Evolutionary conservation across 2,888 invertebrate species (phyloP).

Genomic region (Pyrocoelia pectoralis): DNA sequence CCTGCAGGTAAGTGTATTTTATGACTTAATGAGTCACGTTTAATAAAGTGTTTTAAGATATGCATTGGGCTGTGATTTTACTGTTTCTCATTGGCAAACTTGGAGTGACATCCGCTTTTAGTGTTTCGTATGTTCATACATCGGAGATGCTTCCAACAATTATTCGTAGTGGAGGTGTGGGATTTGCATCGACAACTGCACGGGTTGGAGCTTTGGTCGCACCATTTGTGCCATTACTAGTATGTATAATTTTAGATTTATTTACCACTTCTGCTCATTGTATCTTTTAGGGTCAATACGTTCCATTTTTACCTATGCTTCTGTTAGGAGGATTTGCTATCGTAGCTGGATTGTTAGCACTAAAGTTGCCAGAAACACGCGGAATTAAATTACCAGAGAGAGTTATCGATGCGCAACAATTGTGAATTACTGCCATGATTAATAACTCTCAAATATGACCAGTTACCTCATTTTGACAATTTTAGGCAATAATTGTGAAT

Average conservation of each 20-base stretch:
- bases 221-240: conserved; percentile 68
- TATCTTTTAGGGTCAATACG: conserved; percentile 60
- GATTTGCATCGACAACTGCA: conserved; percentile 67
- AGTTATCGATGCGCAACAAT: conserved; percentile 61
- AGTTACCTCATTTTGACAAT: too few relatives aligned
- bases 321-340: conserved; percentile 65
- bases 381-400: conserved; percentile 69
- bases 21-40: not conserved
- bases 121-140: conserved; percentile 69
- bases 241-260: conserved; percentile 46
- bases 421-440: conserved; percentile 39
- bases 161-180: conserved; percentile 68
- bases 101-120: conserved; percentile 70
- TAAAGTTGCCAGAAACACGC: conserved; percentile 71
- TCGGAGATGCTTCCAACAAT: conserved; percentile 65
- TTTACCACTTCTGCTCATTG: not conserved
- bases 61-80: conserved; percentile 63
- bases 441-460: too few relatives aligned
- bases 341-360: conserved; percentile 62
- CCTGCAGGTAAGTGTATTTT: conserved; percentile 55
- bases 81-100: conserved; percentile 70
- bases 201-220: conserved; percentile 69
- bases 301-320: conserved; percentile 62
- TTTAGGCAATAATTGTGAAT: too few relatives aligned
- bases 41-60: conserved; percentile 49